These are phyloP conservation scores for Rhyacophila brunnea DNA, from an alignment of 1,140 invertebrate genomes.

Conservation along the genomic window DNA sequence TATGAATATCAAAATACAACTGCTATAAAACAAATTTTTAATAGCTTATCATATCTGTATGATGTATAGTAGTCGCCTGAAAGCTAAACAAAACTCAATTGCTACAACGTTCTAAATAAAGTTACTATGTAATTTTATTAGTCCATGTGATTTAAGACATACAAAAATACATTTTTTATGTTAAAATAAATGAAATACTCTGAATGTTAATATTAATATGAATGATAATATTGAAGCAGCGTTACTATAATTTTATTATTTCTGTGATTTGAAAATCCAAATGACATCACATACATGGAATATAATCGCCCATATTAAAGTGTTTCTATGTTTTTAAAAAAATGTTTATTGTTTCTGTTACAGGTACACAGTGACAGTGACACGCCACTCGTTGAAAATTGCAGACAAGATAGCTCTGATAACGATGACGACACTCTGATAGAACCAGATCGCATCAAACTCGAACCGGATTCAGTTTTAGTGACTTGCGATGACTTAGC, in stretches of 20 bases:
- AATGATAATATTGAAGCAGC: background rate
- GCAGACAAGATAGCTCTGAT: background rate
- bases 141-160: no score
- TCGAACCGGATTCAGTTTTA: background rate
- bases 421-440: background rate
- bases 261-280: background rate
- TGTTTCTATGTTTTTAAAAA: no score
- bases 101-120: no score
- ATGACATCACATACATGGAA: background rate
- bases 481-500: background rate
- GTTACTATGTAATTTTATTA: no score
- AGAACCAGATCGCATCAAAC: background rate
- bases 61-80: no score
- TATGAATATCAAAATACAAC: no score
- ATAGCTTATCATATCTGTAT: no score
- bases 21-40: no score
- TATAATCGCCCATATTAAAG: background rate
- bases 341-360: no score
- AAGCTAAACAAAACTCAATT: no score
- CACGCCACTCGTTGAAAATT: slow-evolving; percentile 15
- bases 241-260: background rate
- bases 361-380: slow-evolving; percentile 18
- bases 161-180: no score
- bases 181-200: background rate
- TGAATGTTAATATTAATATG: no score